Conservation (phyloP, 2,797 vertebrate species). For the Dendrocincla tyrannina region DNA sequence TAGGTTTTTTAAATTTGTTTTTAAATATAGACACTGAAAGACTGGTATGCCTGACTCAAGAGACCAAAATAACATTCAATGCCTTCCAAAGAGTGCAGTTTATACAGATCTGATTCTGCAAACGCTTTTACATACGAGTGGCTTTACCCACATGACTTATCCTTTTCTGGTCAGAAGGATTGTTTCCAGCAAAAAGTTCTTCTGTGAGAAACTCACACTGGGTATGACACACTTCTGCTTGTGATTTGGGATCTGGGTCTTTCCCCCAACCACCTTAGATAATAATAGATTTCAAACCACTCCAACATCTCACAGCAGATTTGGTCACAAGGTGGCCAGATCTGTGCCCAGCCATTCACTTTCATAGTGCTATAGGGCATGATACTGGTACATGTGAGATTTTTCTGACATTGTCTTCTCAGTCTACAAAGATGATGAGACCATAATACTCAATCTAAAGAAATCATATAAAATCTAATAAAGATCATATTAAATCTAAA, state of each 20-base stretch:
- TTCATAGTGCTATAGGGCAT: background rate
- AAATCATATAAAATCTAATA: background rate
- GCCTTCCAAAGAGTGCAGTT: background rate
- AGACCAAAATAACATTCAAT: background rate
- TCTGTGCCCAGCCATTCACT: background rate
- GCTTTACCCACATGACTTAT: background rate
- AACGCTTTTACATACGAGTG: background rate
- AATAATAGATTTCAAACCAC: background rate
- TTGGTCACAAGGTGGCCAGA: background rate
- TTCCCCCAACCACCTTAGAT: background rate
- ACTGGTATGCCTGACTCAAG: slow-evolving; percentile 4
- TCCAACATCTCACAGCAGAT: background rate
- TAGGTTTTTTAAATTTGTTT: background rate
- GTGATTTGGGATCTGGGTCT: background rate
- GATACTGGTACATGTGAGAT: background rate
- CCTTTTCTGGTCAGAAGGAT: background rate
- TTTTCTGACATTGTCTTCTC: background rate
- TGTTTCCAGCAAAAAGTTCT: background rate
- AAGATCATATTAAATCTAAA: background rate
- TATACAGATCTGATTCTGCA: background rate
- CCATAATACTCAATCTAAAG: background rate
- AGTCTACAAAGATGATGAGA: background rate
- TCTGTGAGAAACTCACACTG: background rate
- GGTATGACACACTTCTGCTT: background rate
- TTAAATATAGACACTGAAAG: background rate